phyloP scores from a whole-genome alignment of 2,113 vertebrate genomes.

The Alces alces region DNA sequence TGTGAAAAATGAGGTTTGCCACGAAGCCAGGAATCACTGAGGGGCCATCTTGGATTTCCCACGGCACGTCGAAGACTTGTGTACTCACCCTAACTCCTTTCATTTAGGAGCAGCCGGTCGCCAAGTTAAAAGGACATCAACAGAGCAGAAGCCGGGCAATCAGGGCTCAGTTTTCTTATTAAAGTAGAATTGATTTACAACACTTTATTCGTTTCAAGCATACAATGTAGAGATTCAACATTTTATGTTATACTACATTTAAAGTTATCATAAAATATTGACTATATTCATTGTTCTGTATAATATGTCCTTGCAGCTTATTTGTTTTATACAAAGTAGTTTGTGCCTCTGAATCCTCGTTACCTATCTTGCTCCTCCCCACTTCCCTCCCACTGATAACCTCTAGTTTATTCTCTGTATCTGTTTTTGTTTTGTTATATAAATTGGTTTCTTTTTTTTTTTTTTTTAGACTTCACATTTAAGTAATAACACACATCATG shows the following conservation, averaged over 20 bases:
- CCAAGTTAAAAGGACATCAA: neutral
- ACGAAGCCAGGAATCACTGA: neutral
- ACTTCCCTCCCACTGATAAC: neutral
- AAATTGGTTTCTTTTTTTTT: neutral
- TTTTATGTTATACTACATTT: neutral
- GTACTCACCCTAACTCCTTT: neutral
- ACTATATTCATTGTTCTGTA: neutral
- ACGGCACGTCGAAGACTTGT: accelerated
- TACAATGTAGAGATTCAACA: neutral
- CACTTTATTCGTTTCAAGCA: neutral
- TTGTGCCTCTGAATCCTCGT: neutral
- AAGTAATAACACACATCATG: neutral
- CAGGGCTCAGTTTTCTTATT: neutral
- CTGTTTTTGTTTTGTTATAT: neutral
- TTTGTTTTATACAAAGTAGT: neutral
- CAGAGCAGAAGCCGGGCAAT: neutral
- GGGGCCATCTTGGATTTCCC: neutral
- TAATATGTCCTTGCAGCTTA: neutral
- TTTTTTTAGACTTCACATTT: neutral
- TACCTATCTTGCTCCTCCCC: neutral
- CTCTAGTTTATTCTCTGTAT: neutral
- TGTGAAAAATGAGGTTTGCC: neutral
- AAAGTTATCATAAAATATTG: neutral
- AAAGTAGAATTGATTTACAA: neutral
- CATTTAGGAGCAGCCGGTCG: neutral